A percentile compares a stretch with the other conserved stretches of the same genome.
Conservation (phyloP, 2,888 invertebrate genomes). For the Xanthorhoe designata region DNA sequence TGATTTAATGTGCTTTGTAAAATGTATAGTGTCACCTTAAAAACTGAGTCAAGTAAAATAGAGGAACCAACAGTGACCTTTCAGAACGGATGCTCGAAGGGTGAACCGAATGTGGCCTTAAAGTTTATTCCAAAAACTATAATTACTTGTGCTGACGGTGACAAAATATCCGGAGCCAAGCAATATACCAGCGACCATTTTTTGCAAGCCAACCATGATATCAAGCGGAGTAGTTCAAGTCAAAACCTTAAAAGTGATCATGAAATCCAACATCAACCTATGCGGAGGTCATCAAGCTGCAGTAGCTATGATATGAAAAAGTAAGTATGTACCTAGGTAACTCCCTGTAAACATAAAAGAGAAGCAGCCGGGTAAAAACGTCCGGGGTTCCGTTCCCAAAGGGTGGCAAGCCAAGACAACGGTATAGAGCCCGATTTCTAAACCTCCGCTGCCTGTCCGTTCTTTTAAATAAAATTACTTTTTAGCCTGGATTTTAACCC, state of each 20-base stretch:
- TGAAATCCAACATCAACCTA: conserved; percentile 44
- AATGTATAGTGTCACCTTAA: conserved; percentile 4
- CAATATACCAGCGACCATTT: conserved; percentile 39
- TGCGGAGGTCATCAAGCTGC: conserved; percentile 31
- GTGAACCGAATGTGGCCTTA: conserved; percentile 18
- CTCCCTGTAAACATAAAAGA: not conserved
- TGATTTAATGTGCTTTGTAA: not conserved
- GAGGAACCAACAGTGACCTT: conserved; percentile 20
- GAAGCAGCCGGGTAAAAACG: not conserved
- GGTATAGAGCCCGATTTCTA: too few species aligned
- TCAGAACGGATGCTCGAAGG: conserved; percentile 20
- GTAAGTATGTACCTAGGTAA: conserved; percentile 25
- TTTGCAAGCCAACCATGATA: conserved; percentile 48
- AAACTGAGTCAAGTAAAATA: conserved; percentile 22
- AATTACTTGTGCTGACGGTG: conserved; percentile 44
- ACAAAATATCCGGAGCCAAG: conserved; percentile 40
- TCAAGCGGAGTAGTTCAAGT: conserved; percentile 42
- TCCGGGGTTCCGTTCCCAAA: too few species aligned
- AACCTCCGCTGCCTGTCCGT: too few species aligned
- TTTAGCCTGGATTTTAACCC: too few species aligned
- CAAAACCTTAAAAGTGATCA: conserved; percentile 44
- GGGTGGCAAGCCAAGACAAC: too few species aligned
- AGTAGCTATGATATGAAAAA: conserved; percentile 7
- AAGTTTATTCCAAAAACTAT: conserved; percentile 27
- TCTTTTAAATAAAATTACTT: too few species aligned